Conservation (phyloP, 2,888 invertebrate species). For the Zootermopsis nevadensis region DNA sequence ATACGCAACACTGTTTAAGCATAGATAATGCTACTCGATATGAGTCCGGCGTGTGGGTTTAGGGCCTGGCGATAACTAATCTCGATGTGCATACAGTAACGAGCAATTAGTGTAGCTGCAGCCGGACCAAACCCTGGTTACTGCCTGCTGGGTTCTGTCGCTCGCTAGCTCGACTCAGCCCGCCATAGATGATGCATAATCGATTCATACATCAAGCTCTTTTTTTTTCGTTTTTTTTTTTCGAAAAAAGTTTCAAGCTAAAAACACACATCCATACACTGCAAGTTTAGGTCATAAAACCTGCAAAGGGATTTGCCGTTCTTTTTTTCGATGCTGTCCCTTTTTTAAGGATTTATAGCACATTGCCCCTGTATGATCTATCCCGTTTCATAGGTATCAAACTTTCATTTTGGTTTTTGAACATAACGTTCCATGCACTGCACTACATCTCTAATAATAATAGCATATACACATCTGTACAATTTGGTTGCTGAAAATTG, state of each 20-base stretch:
- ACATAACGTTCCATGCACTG: conserved; percentile 1
- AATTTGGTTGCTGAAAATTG: conserved; percentile 19
- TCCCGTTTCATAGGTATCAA: conserved; percentile 27
- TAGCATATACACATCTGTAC: conserved; percentile 7
- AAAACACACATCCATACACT: conserved; percentile 31
- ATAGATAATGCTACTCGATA: conserved; percentile 41
- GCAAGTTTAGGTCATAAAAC: conserved; percentile 31
- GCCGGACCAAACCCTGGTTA: too few species aligned
- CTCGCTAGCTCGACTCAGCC: not conserved
- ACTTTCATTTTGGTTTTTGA: conserved; percentile 30
- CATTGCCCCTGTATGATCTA: conserved; percentile 38
- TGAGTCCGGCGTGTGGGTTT: not conserved
- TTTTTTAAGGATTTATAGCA: conserved; percentile 38
- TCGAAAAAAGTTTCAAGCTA: conserved; percentile 7
- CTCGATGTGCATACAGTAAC: conserved; percentile 25
- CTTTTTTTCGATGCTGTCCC: conserved; percentile 1
- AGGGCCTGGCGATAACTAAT: conserved; percentile 37
- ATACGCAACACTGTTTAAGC: conserved; percentile 40
- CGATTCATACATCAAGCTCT: conserved; percentile 36
- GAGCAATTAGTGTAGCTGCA: conserved; percentile 34
- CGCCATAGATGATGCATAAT: conserved; percentile 36
- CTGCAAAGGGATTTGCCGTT: conserved; percentile 35
- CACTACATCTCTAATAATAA: conserved; percentile 15
- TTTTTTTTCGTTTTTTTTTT: conserved; percentile 20
- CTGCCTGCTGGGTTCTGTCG: not conserved